phyloP scores from a whole-genome alignment of 2,888 invertebrate genomes.

The Cheilosia soror region DNA sequence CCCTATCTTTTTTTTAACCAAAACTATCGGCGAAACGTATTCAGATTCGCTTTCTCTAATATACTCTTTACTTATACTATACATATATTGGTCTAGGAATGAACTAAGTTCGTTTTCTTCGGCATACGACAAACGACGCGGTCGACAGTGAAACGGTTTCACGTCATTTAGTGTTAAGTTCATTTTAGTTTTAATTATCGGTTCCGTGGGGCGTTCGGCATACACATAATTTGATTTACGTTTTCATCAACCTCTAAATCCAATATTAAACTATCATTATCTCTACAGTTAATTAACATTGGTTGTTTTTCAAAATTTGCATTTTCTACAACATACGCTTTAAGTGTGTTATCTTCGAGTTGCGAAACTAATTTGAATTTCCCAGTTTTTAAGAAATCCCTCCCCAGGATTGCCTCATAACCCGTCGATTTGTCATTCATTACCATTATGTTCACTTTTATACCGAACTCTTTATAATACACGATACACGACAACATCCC shows the following conservation, averaged over 20 bases:
- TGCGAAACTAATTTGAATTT: slow-evolving; percentile 10
- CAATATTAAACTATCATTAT: too few species aligned
- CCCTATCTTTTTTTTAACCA: neutral
- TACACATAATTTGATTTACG: neutral
- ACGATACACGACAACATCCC: slow-evolving; percentile 47
- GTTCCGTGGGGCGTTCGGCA: neutral
- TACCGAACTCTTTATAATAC: slow-evolving; percentile 28
- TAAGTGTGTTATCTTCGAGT: neutral
- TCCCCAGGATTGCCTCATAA: slow-evolving; percentile 23
- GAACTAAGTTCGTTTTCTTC: neutral
- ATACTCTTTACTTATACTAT: neutral
- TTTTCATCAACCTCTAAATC: too few species aligned
- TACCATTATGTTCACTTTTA: slow-evolving; percentile 22
- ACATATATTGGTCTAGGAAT: neutral
- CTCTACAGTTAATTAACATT: too few species aligned
- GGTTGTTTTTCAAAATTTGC: too few species aligned
- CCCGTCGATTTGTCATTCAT: slow-evolving; percentile 38
- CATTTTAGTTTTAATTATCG: neutral
- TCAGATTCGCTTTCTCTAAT: neutral
- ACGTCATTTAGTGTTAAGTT: neutral
- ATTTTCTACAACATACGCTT: neutral
- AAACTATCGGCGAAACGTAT: neutral
- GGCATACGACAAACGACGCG: neutral
- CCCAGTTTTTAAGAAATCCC: slow-evolving; percentile 15
- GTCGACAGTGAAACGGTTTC: neutral